Conservation (phyloP, 2,888 invertebrate species). For the Chloroclystis v-ata region DNA sequence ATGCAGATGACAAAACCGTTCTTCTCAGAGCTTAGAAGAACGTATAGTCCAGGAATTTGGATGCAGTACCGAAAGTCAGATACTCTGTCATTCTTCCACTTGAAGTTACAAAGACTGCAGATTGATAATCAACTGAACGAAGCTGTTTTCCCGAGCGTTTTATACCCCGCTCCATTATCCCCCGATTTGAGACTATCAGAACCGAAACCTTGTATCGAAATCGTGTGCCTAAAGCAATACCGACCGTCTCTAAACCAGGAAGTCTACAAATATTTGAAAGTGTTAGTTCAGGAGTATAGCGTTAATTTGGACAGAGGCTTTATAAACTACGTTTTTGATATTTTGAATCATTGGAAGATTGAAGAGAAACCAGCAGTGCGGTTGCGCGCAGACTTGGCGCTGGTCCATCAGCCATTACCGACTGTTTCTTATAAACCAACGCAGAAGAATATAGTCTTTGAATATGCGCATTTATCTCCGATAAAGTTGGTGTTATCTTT, state of each 20-base stretch:
- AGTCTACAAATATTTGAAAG: constrained; percentile 80
- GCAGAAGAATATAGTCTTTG: constrained; percentile 69
- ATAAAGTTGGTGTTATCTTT: constrained; percentile 80
- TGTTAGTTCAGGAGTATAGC: constrained; percentile 82
- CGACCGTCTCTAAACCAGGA: constrained; percentile 71
- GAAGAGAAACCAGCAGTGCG: constrained; percentile 78
- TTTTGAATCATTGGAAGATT: constrained; percentile 79
- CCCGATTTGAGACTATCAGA: constrained; percentile 53
- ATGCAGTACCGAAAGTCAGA: constrained; percentile 84
- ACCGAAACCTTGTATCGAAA: constrained; percentile 79
- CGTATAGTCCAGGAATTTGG: constrained; percentile 86
- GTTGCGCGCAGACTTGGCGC: constrained; percentile 75
- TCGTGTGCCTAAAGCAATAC: constrained; percentile 74
- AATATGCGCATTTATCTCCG: constrained; percentile 79
- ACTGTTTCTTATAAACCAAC: constrained; percentile 63
- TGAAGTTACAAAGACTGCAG: constrained; percentile 82
- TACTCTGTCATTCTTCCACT: constrained; percentile 81
- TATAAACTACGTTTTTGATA: constrained; percentile 79
- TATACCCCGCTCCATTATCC: constrained; percentile 80
- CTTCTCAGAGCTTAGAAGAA: constrained; percentile 85
- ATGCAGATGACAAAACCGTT: constrained; percentile 94
- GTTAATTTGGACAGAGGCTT: constrained; percentile 85
- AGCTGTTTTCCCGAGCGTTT: constrained; percentile 82
- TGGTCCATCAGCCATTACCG: constrained; percentile 79
- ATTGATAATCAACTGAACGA: constrained; percentile 87